phyloP scores from a whole-genome alignment of 2,113 vertebrate species.

The Poecile atricapillus region DNA sequence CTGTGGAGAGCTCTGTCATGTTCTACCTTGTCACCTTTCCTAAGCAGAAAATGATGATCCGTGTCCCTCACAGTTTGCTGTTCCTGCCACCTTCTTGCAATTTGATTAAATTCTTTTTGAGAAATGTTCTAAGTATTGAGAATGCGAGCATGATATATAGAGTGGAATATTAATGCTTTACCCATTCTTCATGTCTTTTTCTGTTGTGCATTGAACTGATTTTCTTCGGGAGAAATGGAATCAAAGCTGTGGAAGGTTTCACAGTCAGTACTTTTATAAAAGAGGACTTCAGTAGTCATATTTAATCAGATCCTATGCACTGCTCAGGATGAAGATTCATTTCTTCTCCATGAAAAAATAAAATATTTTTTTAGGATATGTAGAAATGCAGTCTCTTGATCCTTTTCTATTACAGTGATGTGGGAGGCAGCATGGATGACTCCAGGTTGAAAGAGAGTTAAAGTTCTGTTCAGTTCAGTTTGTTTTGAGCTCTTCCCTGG shows the following conservation, averaged over 20 bases:
- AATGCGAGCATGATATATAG: fast-evolving
- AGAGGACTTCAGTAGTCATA: background rate
- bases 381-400: background rate
- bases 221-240: background rate
- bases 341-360: background rate
- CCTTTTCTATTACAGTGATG: background rate
- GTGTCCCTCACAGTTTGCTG: background rate
- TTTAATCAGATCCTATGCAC: background rate
- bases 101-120: background rate
- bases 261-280: background rate
- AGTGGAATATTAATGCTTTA: background rate
- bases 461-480: background rate
- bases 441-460: background rate
- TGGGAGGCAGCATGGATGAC: background rate
- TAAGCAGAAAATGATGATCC: background rate
- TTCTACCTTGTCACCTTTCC: background rate
- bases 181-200: background rate
- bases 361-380: background rate
- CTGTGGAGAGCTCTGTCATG: background rate
- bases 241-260: background rate
- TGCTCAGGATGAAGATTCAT: background rate
- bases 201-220: background rate
- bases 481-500: background rate
- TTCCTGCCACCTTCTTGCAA: background rate
- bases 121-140: background rate